A percentile compares a stretch with the other conserved stretches of the same genome.
Conservation (phyloP, 2,888 invertebrate genomes). For the Cryptosula pallasiana region DNA sequence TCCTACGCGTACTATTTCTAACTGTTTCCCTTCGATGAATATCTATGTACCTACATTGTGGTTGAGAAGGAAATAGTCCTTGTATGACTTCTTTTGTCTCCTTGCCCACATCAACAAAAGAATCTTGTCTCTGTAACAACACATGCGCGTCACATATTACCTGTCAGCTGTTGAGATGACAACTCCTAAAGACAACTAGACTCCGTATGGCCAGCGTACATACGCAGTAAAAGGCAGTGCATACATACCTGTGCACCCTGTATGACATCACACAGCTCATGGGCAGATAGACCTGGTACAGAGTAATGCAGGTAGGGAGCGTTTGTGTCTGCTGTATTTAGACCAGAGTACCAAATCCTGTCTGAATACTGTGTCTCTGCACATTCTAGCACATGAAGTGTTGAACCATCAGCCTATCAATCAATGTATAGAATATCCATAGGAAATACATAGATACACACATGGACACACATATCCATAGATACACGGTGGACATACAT, state of each 20-base stretch:
- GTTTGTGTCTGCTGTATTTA: too few species aligned
- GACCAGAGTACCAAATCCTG: neutral
- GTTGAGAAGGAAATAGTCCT: neutral
- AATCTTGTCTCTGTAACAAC: too few species aligned
- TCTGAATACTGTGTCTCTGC: neutral
- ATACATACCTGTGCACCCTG: neutral
- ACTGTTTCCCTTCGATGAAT: too few species aligned
- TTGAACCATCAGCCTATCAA: neutral
- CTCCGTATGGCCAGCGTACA: neutral
- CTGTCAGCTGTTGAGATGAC: too few species aligned
- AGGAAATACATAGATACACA: too few species aligned
- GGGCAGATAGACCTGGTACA: neutral
- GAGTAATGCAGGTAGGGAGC: neutral
- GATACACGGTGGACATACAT: too few species aligned
- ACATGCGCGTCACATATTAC: too few species aligned
- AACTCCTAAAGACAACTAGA: too few species aligned
- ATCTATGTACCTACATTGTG: neutral
- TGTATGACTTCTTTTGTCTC: neutral
- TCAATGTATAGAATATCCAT: too few species aligned
- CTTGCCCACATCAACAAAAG: too few species aligned
- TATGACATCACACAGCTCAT: neutral
- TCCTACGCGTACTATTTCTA: too few species aligned
- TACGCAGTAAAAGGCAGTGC: neutral
- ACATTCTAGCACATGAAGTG: neutral
- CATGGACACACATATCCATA: too few species aligned